Conservation (phyloP, 2,113 vertebrate species). For the Apaloderma vittatum region DNA sequence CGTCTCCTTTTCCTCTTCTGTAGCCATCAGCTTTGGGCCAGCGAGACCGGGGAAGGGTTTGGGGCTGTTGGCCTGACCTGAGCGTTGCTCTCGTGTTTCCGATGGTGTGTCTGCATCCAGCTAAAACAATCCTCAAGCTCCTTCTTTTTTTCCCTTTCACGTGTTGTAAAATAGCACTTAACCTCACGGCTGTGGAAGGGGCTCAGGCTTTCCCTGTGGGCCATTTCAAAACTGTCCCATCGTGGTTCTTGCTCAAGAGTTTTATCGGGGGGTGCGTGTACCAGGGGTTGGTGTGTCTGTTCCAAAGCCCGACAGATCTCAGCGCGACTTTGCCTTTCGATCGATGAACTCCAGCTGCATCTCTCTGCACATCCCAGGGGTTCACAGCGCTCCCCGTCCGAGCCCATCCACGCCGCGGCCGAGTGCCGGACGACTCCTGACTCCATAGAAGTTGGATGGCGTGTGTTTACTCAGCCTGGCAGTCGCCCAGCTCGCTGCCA, state of each 20-base stretch:
- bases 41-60: neutral
- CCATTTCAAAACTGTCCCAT: neutral
- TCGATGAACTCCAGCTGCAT: neutral
- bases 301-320: neutral
- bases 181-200: neutral
- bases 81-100: neutral
- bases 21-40: neutral
- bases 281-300: neutral
- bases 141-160: fast-evolving
- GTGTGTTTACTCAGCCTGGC: neutral
- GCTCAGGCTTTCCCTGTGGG: neutral
- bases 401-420: neutral
- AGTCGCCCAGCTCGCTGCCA: neutral
- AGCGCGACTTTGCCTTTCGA: neutral
- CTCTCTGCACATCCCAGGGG: neutral
- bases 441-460: neutral
- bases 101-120: neutral
- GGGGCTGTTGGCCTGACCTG: neutral
- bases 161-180: neutral
- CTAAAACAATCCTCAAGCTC: neutral
- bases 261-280: neutral
- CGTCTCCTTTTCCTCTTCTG: neutral
- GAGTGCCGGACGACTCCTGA: neutral
- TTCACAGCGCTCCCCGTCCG: too few species aligned
- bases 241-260: neutral